A percentile compares a stretch with the other conserved stretches of the same genome.
phyloP scores from a whole-genome alignment of 2,888 invertebrate species.

The Mythimna lalbum region DNA sequence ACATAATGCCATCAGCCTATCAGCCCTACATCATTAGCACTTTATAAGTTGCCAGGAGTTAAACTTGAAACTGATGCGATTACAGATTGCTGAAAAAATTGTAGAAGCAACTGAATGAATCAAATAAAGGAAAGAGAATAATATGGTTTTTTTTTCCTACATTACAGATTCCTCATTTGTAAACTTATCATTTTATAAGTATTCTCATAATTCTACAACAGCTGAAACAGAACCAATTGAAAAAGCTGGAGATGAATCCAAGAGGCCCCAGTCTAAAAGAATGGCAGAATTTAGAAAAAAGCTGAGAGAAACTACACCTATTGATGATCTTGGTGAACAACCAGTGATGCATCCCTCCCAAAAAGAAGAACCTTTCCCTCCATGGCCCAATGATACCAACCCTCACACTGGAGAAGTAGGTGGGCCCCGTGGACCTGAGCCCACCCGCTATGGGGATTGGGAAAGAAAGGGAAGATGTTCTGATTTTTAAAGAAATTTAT shows the following conservation, averaged over 20 bases:
- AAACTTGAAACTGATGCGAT: neutral
- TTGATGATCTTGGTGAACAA: constrained; percentile 95
- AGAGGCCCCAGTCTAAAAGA: constrained; percentile 79
- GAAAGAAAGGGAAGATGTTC: constrained; percentile 99
- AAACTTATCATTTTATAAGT: constrained; percentile 57
- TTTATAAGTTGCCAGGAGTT: neutral
- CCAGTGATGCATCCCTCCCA: constrained; percentile 92
- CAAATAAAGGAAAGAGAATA: neutral
- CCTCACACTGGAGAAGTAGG: constrained; percentile 98
- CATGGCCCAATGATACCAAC: constrained; percentile 97
- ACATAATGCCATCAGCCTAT: neutral
- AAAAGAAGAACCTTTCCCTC: constrained; percentile 95
- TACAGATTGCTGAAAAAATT: neutral
- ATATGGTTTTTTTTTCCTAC: neutral
- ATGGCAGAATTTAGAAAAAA: constrained; percentile 94
- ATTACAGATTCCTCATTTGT: constrained; percentile 47
- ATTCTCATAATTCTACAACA: constrained; percentile 69
- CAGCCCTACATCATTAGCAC: neutral
- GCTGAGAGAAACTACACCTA: constrained; percentile 92
- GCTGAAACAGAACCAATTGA: constrained; percentile 52
- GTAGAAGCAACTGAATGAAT: too few species aligned
- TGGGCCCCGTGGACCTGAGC: constrained; percentile 99
- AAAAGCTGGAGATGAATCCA: constrained; percentile 47
- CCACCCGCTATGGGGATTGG: constrained; percentile 99
- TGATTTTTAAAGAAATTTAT: constrained; percentile 93